phyloP scores from a whole-genome alignment of 2,113 vertebrate genomes.

The Thymallus thymallus region DNA sequence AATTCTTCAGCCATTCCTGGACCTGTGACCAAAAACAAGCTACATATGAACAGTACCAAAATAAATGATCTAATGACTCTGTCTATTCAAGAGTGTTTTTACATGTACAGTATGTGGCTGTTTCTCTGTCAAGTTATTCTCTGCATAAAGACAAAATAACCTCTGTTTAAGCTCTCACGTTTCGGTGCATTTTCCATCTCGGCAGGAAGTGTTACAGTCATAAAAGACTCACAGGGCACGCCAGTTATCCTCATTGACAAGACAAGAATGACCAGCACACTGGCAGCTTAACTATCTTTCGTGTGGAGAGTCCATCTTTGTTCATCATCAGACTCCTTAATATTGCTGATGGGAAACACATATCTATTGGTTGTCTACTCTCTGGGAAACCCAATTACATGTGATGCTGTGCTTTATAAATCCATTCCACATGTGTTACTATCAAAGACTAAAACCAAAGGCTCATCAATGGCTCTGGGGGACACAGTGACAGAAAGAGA shows the following conservation, averaged over 20 bases:
- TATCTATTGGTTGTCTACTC: constrained; percentile 40
- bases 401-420: constrained; percentile 59
- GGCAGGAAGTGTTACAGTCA: constrained; percentile 31
- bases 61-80: no score
- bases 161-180: constrained; percentile 24
- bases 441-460: constrained; percentile 41
- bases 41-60: no score
- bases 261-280: constrained; percentile 25
- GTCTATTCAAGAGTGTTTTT: no score
- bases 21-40: no score
- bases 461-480: constrained; percentile 59
- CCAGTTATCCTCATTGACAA: constrained; percentile 20
- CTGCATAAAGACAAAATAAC: not conserved
- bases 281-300: constrained; percentile 27
- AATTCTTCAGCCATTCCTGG: no score
- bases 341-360: constrained; percentile 44
- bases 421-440: constrained; percentile 61
- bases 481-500: constrained; percentile 38
- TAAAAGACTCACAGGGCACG: constrained; percentile 35
- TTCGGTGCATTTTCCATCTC: constrained; percentile 43
- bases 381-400: constrained; percentile 57
- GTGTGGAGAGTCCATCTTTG: constrained; percentile 25
- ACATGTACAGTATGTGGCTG: not conserved
- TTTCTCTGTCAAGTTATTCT: not conserved
- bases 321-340: constrained; percentile 19